Base-by-base conservation (phyloP, 2,888 invertebrate species). In the Ophioninae sp. region DNA sequence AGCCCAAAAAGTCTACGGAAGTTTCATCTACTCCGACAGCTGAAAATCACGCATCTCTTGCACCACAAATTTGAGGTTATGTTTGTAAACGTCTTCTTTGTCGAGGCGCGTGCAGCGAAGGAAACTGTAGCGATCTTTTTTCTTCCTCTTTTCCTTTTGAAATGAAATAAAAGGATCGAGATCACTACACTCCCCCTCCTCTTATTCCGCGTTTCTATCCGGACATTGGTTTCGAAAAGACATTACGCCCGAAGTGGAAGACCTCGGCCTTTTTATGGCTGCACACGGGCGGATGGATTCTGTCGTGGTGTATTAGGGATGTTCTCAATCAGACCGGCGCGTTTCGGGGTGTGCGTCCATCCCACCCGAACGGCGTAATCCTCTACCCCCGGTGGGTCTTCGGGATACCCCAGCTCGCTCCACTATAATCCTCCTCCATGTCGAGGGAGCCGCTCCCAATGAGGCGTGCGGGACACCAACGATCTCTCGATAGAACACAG, bases 231-330 rank as follows among this genome's bases (percentile, higher is more conserved):
- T 85, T 65, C 50, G 56, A 75, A 79, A 91, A 91, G 90, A 90
- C 90, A 90, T 89, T 90, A 90, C 88, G 88, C 86, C 72, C 73
- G 41, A 68, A 76, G 79, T 86, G 84, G 81, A 21, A 10, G 69
- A 64, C 65, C 77, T 62, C 72, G 87, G 89, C 87, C 88, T 89
- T 90, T 90, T 90, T 91, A 91, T 88, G 90, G 90, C 87, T 88
- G 89, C 89, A 84, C 87, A 93, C 92, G 92, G 92, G 89, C 93
- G 93, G 93, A 93, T 93, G 93, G 93, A 93, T 91, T 90, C 93
- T 93, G 94, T 94, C 94, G 93, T 89, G 89, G 90, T 92, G 93
- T 93, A 94, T 94, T 94, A 94, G 93, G 93, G 93, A 93, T 93
- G 94, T 93, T 93, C 93, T 94, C 93, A 93, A 93, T 94, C 94